These are phyloP conservation scores for Amblyopsis rosae DNA, from an alignment of 2,113 vertebrate species.

Conservation along the genomic window DNA sequence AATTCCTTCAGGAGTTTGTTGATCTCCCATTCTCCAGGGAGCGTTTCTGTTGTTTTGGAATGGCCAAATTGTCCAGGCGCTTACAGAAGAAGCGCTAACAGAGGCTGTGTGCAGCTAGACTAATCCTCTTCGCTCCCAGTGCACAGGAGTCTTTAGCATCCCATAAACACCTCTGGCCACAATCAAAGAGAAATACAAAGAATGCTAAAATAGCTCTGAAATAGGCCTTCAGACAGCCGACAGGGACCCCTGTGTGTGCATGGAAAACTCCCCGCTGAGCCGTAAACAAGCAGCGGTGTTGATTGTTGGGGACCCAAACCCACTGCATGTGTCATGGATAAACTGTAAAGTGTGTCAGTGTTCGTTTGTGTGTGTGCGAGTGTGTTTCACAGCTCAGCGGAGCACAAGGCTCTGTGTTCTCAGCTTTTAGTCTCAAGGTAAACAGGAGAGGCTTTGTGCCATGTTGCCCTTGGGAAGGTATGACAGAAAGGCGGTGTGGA, in stretches of 20 bases:
- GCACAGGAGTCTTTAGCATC: conserved; percentile 44
- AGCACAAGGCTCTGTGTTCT: conserved; percentile 19
- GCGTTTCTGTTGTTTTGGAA: neutral
- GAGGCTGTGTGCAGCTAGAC: conserved; percentile 13
- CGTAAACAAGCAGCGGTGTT: conserved; percentile 49
- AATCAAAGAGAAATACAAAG: conserved; percentile 3
- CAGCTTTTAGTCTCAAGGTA: conserved; percentile 23
- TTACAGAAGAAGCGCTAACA: neutral
- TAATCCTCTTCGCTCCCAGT: conserved; percentile 19
- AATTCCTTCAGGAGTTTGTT: no score
- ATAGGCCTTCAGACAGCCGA: conserved; percentile 20
- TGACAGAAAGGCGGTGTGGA: conserved; percentile 6
- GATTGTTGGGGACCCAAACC: conserved; percentile 26
- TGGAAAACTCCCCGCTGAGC: conserved; percentile 46
- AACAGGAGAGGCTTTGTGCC: conserved; percentile 31
- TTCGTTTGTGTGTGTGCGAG: conserved; percentile 11
- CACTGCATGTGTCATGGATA: conserved; percentile 28
- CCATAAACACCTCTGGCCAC: conserved; percentile 43
- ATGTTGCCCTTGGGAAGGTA: conserved; percentile 12
- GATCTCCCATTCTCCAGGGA: no score
- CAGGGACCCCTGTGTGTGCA: conserved; percentile 36
- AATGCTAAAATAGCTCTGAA: conserved; percentile 15
- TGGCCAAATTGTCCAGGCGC: conserved; percentile 10
- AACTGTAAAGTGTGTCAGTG: conserved; percentile 1
- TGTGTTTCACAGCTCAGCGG: conserved; percentile 40